Percentiles rank a stretch among this genome's conserved stretches.
Evolutionary conservation across 2,797 vertebrate species (phyloP).

Genomic region (Diplodus puntazzo): DNA sequence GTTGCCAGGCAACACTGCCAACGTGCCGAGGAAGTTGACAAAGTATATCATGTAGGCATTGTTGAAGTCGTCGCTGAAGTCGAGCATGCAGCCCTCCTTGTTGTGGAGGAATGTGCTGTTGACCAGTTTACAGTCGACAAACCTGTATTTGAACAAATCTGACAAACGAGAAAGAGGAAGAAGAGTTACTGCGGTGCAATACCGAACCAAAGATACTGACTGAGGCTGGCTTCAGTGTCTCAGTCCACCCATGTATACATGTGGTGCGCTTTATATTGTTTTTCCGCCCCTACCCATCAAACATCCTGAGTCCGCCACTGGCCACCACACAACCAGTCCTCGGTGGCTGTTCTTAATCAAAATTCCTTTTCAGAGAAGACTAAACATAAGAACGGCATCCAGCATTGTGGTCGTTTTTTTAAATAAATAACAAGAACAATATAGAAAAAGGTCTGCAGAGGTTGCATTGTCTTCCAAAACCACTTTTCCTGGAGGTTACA

Average conservation of each 20-base stretch:
- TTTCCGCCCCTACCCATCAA: too few species aligned
- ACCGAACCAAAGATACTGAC: not conserved
- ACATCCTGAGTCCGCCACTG: too few species aligned
- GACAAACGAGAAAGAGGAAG: not conserved
- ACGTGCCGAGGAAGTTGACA: constrained; percentile 95
- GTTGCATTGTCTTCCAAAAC: not conserved
- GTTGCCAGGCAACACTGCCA: constrained; percentile 96
- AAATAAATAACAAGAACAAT: not conserved
- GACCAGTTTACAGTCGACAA: constrained; percentile 90
- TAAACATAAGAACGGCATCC: constrained; percentile 30
- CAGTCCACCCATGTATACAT: not conserved
- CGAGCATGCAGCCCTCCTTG: constrained; percentile 96
- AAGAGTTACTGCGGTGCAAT: not conserved
- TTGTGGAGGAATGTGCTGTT: constrained; percentile 98
- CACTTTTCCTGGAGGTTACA: not conserved
- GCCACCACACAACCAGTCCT: constrained; percentile 17
- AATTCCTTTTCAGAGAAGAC: constrained; percentile 16
- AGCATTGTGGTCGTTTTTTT: not conserved
- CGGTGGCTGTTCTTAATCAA: constrained; percentile 45
- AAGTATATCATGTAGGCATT: constrained; percentile 99
- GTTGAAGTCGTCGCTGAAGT: constrained; percentile 95
- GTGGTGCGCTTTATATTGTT: too few species aligned
- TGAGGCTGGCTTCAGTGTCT: not conserved
- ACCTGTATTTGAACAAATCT: constrained; percentile 93
- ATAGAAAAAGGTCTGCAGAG: constrained; percentile 1